Evolutionary conservation across 1,140 invertebrate species (phyloP).

Genomic region (Ceratina japonica): DNA sequence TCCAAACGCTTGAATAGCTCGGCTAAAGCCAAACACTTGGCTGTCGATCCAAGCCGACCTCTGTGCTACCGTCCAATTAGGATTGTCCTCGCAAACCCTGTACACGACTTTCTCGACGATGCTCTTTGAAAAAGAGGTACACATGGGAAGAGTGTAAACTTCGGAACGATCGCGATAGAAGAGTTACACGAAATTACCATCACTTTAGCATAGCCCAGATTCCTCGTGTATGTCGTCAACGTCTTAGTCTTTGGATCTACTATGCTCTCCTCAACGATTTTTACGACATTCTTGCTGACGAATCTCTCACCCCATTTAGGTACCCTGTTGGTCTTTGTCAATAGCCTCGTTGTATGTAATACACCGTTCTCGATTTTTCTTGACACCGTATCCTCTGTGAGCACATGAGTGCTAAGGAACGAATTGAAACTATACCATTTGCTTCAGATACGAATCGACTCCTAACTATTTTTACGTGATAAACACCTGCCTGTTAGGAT

Average conservation of each 20-base stretch:
- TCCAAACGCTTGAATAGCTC: conserved; percentile 93
- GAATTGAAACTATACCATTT: neutral
- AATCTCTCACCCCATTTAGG: conserved; percentile 96
- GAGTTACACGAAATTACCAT: conserved; percentile 82
- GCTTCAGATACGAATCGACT: neutral
- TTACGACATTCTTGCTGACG: conserved; percentile 88
- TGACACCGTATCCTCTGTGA: conserved; percentile 93
- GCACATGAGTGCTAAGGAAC: conserved; percentile 89
- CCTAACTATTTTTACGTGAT: neutral
- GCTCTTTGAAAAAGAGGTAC: conserved; percentile 81
- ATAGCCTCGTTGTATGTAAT: conserved; percentile 89
- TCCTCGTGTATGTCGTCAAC: conserved; percentile 92
- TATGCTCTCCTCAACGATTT: conserved; percentile 95
- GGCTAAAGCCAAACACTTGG: conserved; percentile 91
- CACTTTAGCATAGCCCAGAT: conserved; percentile 93
- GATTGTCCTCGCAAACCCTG: conserved; percentile 83
- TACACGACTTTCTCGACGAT: conserved; percentile 94
- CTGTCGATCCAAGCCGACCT: conserved; percentile 93
- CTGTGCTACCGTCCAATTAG: conserved; percentile 87
- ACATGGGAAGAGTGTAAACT: neutral
- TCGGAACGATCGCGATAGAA: too few relatives aligned
- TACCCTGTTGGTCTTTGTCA: conserved; percentile 94
- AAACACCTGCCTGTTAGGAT: conserved; percentile 89
- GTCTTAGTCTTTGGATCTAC: conserved; percentile 91
- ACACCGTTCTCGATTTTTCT: conserved; percentile 89